Evolutionary conservation across 2,113 vertebrate genomes (phyloP), one percentile per base, ranked within the genome.

Genomic region (Neotoma lepida): DNA sequence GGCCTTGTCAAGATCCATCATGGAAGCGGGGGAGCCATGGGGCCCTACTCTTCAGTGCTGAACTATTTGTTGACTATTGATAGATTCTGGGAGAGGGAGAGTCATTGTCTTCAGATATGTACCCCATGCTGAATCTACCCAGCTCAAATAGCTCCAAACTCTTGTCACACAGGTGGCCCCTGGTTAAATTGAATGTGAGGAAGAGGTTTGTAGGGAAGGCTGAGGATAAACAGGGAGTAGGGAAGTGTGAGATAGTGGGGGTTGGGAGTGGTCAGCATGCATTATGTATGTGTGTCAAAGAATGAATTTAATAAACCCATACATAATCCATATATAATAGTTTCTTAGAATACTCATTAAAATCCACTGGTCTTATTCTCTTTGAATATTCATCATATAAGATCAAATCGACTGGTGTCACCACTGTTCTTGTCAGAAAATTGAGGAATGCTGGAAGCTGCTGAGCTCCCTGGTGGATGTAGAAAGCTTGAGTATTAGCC

Each of bases 301-400:
- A 41, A 41, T 82, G 56, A 41, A 44, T 41, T 44, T 44, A 6
- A 61, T 80, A 82, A 61, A 28, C n/a, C 22, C 54, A 39, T 14
- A 61, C 54, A 44, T 74, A 46, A 84, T 64, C 54, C n/a, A 58
- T 26, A 41, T 12, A 44, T 78, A 46, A 84, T 71, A 24, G 9
- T 89, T 94, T 89, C 73, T 92, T 76, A 51, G 49, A 73, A 39
- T 89, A 58, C 4, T 92, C n/a, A 51, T 5, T 94, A 90, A 95
- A 78, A 88, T 77, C n/a, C 68, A 63, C 26, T 74, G 8, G 22
- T 92, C 30, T 88, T 85, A 56, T 89, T 85, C 35, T 49, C 30
- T 80, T 88, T 39, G 9, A 84, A 87, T 88, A 35, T 81, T 95
- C 39, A 77, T 95, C 63, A 64, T 68, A 28, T 24, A 89, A 90